Percentiles rank a stretch among this genome's conserved stretches.
These are phyloP conservation scores for Pandemis corylana DNA, from an alignment of 2,888 invertebrate genomes.

Conservation along the genomic window DNA sequence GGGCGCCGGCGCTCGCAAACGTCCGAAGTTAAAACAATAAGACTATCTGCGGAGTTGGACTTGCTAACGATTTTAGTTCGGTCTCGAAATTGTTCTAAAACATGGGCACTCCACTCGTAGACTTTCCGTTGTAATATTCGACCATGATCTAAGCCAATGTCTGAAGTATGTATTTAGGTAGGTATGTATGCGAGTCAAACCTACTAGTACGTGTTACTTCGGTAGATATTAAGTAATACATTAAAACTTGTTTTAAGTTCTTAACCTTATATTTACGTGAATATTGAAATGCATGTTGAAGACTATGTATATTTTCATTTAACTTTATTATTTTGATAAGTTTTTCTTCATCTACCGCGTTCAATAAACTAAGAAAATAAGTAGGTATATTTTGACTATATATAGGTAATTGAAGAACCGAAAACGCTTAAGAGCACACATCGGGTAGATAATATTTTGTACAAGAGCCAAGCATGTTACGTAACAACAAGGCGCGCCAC, in stretches of 20 bases:
- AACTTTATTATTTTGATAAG: too few relatives aligned
- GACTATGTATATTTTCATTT: too few relatives aligned
- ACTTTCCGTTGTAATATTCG: constrained; percentile 16
- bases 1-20: constrained; percentile 41
- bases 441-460: background rate
- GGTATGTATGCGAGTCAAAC: background rate
- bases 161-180: background rate
- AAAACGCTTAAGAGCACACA: background rate
- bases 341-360: too few relatives aligned
- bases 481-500: constrained; percentile 32
- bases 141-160: background rate
- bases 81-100: constrained; percentile 37
- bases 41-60: constrained; percentile 53
- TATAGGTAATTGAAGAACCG: background rate
- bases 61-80: constrained; percentile 57
- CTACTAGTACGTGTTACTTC: too few relatives aligned
- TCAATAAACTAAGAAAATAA: too few relatives aligned
- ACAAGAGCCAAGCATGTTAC: constrained; percentile 21
- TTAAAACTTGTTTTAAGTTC: too few relatives aligned
- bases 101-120: background rate
- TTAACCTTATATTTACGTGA: too few relatives aligned
- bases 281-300: too few relatives aligned
- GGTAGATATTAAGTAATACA: too few relatives aligned
- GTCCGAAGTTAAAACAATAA: constrained; percentile 56
- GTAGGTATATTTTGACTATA: too few relatives aligned